phyloP scores from a whole-genome alignment of 2,797 vertebrate genomes.

The Cottoperca gobio region DNA sequence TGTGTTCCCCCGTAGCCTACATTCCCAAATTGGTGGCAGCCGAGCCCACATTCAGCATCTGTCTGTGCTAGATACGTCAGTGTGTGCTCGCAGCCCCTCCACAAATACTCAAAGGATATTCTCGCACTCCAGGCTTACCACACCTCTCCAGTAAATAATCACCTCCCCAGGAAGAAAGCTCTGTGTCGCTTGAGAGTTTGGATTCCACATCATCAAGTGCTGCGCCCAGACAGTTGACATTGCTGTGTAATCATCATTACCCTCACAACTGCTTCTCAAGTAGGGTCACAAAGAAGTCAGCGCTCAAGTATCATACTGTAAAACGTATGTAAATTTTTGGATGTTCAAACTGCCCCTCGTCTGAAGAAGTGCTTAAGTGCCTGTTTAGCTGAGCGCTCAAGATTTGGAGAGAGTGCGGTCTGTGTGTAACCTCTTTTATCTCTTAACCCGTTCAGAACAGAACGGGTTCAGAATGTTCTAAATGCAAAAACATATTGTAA shows the following conservation, averaged over 20 bases:
- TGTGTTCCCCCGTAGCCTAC: slow-evolving; percentile 76
- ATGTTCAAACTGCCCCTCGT: slow-evolving; percentile 24
- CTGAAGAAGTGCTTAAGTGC: slow-evolving; percentile 7
- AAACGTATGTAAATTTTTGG: slow-evolving; percentile 51
- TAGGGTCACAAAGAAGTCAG: slow-evolving; percentile 49
- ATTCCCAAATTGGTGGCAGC: slow-evolving; percentile 67
- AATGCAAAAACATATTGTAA: too few relatives aligned
- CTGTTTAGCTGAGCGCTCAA: slow-evolving; percentile 24
- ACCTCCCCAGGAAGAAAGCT: slow-evolving; percentile 48
- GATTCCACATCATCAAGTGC: slow-evolving; percentile 53
- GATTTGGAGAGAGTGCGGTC: neutral
- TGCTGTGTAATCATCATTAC: slow-evolving; percentile 71
- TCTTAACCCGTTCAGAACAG: too few relatives aligned
- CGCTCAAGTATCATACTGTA: slow-evolving; percentile 53
- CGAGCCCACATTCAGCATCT: slow-evolving; percentile 64
- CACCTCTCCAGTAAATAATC: slow-evolving; percentile 67
- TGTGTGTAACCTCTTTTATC: neutral
- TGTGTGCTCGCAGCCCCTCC: slow-evolving; percentile 30
- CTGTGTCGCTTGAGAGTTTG: slow-evolving; percentile 38
- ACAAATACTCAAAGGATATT: slow-evolving; percentile 35
- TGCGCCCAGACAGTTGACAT: slow-evolving; percentile 59
- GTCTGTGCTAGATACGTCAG: slow-evolving; percentile 70
- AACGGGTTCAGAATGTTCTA: too few relatives aligned
- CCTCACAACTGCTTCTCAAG: slow-evolving; percentile 48
- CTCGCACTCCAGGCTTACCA: slow-evolving; percentile 47